Evolutionary conservation across 2,888 invertebrate genomes (phyloP), one percentile per base, ranked within the genome.

Genomic region (Leucophora obtusa): DNA sequence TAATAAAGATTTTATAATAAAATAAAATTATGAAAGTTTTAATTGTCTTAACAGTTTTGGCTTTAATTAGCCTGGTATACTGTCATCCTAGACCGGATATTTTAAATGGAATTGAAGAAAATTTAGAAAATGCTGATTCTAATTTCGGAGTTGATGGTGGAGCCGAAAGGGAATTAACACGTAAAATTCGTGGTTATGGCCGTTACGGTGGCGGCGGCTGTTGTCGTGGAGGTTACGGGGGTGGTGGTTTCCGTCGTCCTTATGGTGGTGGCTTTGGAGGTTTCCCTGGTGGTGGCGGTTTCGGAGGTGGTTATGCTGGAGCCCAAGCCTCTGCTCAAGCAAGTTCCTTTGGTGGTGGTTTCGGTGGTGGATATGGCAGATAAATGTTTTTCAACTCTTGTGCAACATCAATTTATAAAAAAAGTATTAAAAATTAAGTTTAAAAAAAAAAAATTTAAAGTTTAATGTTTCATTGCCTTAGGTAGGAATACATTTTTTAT

Each of bases 251-350:
- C 43, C 43, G 24, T 4, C 15, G 35, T 14, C 56, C 62, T 14
- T 28, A 51, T 35, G 75, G 75, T 5, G 53, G 51, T 18, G 18
- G 50, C 6, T 70, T 17, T 50, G 74, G 62, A 11, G 74, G 62
- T 14, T 86, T 83, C 59, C 84, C 85, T 0, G 59, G 70, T 33
- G 73, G 82, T 18, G 81, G 69, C 43, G 71, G 73, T 24, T 28
- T 28, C 6, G 53, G 24, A 11, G 68, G 68, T 10, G 24, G 50
- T 17, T 62, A 15, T 28, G 28, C 28, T 62, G 14, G 11, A 21
- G 54, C 11, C 28, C 35, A 7, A 24, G 43, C 24, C 24, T 53
- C 7, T 8, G 11, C 43, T 3, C 5, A 10, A 2, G 14, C 24
- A 0, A 28, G 33, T 24, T 2, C 53, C 15, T 65, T n/a, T 38